phyloP scores from a whole-genome alignment of 1,140 invertebrate species.

The Gonatopus flavifemur region DNA sequence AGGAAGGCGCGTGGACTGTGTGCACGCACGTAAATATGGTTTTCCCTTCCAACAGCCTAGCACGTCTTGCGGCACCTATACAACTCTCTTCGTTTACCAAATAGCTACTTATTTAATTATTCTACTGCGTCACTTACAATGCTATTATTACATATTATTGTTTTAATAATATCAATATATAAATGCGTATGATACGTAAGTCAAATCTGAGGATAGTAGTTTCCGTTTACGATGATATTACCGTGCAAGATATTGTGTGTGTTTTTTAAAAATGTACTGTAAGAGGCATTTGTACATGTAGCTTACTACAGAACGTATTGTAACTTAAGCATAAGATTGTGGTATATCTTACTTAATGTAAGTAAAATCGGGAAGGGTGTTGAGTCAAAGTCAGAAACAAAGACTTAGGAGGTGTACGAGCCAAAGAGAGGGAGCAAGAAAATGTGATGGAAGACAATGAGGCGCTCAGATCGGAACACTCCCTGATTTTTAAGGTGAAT shows the following conservation, averaged over 20 bases:
- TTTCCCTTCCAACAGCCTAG: slow-evolving; percentile 61
- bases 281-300: slow-evolving; percentile 56
- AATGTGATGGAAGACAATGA: slow-evolving; percentile 50
- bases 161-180: slow-evolving; percentile 39
- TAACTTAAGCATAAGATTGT: slow-evolving; percentile 55
- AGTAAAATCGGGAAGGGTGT: slow-evolving; percentile 43
- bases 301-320: slow-evolving; percentile 57
- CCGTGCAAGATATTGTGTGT: slow-evolving; percentile 41
- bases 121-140: slow-evolving; percentile 46
- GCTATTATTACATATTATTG: slow-evolving; percentile 51
- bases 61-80: slow-evolving; percentile 59
- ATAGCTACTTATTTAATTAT: slow-evolving; percentile 55
- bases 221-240: slow-evolving; percentile 40
- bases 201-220: slow-evolving; percentile 46
- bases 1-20: slow-evolving; percentile 58
- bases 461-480: slow-evolving; percentile 52
- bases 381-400: slow-evolving; percentile 48
- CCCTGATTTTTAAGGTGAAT: slow-evolving; percentile 58
- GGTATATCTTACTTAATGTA: slow-evolving; percentile 45
- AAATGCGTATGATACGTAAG: slow-evolving; percentile 46
- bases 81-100: slow-evolving; percentile 56
- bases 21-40: slow-evolving; percentile 61
- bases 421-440: slow-evolving; percentile 48
- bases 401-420: slow-evolving; percentile 55
- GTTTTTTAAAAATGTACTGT: slow-evolving; percentile 51